Base-by-base conservation (phyloP, 1,140 invertebrate species). In the Idris sp. region DNA sequence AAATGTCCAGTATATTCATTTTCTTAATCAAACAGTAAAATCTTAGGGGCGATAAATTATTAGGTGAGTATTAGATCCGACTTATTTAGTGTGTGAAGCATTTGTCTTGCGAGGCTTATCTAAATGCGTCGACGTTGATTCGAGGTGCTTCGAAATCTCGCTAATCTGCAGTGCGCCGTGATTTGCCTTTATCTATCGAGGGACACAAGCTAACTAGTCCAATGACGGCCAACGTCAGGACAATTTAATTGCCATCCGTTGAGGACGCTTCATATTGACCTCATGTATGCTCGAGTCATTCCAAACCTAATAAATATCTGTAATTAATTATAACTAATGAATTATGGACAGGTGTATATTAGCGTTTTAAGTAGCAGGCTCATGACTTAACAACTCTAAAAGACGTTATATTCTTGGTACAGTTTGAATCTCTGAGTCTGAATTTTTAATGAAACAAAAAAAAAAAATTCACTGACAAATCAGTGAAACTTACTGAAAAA, bases 191-290 rank as follows among this genome's bases (percentile, higher is more conserved):
- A 82, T 81, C 80, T 76, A 41, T 54, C 35, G 58, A 46, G 58
- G 35, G 76, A 79, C 81, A 83, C 58, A 77, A 77, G 80, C 75
- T 77, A 76, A 78, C 77, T 78, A 65, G 78, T 77, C 69, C 28
- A 49, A 65, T 30, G 65, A 41, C 51, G 67, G 54, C 56, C 43
- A 59, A 53, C 44, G 49, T 53, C 46, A 8, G 40, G 40, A 36
- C 46, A 58, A 58, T 48, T 77, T 72, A 71, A 73, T 76, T 73
- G 61, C 41, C 25, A 33, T 30, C 22, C 18, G 16, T 18, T 9
- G 46, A 48, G 56, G 59, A 72, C 38, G 59, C 25, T 4, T 5
- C n/a, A 14, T 33, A 62, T 43, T 43, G 36, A 41, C 16, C 35
- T 10, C 38, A 25, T 15, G 26, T 13, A 26, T 10, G 0, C 15